These are phyloP conservation scores for Apogon talboti DNA, from an alignment of 2,797 vertebrate species.

Conservation along the genomic window DNA sequence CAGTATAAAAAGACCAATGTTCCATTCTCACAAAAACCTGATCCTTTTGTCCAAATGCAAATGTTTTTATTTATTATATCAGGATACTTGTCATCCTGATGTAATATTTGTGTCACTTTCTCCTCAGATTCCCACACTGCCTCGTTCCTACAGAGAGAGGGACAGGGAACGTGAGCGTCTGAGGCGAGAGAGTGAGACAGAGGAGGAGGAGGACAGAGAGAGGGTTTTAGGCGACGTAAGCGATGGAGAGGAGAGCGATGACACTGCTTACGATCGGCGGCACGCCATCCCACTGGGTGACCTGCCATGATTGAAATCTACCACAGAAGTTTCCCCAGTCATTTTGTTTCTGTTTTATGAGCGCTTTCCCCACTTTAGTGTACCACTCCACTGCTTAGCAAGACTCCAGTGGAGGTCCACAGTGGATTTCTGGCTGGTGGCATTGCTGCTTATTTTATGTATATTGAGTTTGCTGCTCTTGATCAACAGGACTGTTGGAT, in stretches of 20 bases:
- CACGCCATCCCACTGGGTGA: constrained; percentile 73
- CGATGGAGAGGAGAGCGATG: constrained; percentile 84
- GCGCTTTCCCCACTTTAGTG: constrained; percentile 26
- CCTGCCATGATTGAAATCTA: constrained; percentile 72
- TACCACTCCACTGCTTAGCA: constrained; percentile 11
- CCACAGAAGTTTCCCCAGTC: not conserved
- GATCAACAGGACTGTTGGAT: constrained; percentile 13
- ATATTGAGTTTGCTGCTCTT: constrained; percentile 20
- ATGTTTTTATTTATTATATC: not conserved
- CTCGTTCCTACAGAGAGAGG: constrained; percentile 68
- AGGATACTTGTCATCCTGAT: not conserved
- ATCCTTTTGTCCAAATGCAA: not conserved
- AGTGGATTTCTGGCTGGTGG: constrained; percentile 34
- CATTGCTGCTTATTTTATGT: constrained; percentile 7
- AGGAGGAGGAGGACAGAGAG: constrained; percentile 82
- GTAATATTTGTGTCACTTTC: constrained; percentile 2
- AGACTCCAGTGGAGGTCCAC: constrained; percentile 14
- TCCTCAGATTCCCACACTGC: constrained; percentile 72
- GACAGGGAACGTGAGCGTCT: constrained; percentile 72
- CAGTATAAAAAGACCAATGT: too few relatives aligned
- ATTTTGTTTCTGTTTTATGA: not conserved
- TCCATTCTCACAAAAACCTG: too few relatives aligned
- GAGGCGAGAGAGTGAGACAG: constrained; percentile 78
- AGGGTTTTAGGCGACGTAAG: constrained; percentile 72
- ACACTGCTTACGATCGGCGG: constrained; percentile 83